Evolutionary conservation across 2,888 invertebrate species (phyloP), one percentile per base, ranked within the genome.

Genomic region (Boloria euphrosyne): DNA sequence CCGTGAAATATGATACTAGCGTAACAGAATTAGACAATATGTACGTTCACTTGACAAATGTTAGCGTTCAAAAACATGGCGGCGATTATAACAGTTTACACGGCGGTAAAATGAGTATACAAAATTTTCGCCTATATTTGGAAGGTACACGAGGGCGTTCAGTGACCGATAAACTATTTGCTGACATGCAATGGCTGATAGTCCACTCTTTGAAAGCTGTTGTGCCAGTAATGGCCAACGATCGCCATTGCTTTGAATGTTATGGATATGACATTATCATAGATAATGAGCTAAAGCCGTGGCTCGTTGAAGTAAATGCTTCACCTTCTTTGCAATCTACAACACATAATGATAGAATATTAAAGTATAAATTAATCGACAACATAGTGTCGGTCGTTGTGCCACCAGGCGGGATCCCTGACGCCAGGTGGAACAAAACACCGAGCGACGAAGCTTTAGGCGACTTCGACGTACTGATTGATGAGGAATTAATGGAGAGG

Each of bases 181-280:
- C 96, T 71, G 96, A 97, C 80, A 98, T 97, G 78, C 95, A 95
- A 68, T 97, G 97, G 96, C 93, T 97, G 67, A 98, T 98, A 74
- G 96, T 98, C 6, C 98, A 98, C 86, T 98, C 98, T 0, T 86
- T 99, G 71, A 97, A 97, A 89, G 97, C 98, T 4, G 98, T 98
- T 4, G 96, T 97, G 0, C 97, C 98, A 0, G 97, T 98, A 7
- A 98, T 99, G 94, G 96, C 97, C 0, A 98, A 97, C 76, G 98
- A 98, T 87, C 93, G 97, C 50, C 97, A 98, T 83, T 98, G 97
- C 81, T 98, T 97, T 79, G 98, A 98, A 87, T 98, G 98, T 80
- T 99, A 98, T 78, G 98, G 98, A 61, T 98, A 97, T 80, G 98
- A 98, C 81, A 98, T 98, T 62, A 98, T 98, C 74, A 98, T 98